Base-by-base conservation (phyloP, 2,888 invertebrate genomes). In the Philhelius pedissequus region DNA sequence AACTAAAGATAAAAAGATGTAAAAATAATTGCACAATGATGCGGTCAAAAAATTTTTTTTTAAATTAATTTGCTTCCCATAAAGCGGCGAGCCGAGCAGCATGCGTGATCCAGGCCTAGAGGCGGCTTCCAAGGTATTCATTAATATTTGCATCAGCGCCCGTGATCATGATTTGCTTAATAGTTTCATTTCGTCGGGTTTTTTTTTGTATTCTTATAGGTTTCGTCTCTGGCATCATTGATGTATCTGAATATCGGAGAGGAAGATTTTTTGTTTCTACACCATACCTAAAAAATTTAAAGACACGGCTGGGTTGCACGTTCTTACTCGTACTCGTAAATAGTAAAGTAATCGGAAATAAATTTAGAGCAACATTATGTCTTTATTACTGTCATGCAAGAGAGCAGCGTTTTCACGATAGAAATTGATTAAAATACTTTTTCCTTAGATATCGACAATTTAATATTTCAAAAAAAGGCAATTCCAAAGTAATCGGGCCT, bases 11-110 rank as follows among this genome's bases (percentile, higher is more conserved):
- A 66, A 54, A 54, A 77, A 66, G 52, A 71, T 77, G 62, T 60
- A 64, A 77, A 56, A 78, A 77, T 73, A 68, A 77, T 71, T 82
- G 71, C 52, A 66, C 45, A 73, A 78, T 78, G 78, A 82, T 69
- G 68, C 52, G 78, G 62, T 56, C 25, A 48, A 76, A 80, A 74
- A 52, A 18, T n/a, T n/a, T n/a, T n/a, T n/a, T n/a, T n/a, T n/a
- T n/a, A 52, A 18, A 20, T 20, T 15, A 18, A 45, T 64, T 64
- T 32, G 45, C 48, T 32, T 45, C n/a, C 40, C 54, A 52, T 22
- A 25, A 18, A 64, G 32, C 80, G 45, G 60, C 11, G 27, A 27
- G 52, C n/a, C 15, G 30, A 48, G 30, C 50, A 25, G 62, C 35
- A 35, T 43, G 54, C 50, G 58, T 35, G 48, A 50, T 52, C 22